Conservation (phyloP, 2,888 invertebrate species). For the Palloptera scutellata region DNA sequence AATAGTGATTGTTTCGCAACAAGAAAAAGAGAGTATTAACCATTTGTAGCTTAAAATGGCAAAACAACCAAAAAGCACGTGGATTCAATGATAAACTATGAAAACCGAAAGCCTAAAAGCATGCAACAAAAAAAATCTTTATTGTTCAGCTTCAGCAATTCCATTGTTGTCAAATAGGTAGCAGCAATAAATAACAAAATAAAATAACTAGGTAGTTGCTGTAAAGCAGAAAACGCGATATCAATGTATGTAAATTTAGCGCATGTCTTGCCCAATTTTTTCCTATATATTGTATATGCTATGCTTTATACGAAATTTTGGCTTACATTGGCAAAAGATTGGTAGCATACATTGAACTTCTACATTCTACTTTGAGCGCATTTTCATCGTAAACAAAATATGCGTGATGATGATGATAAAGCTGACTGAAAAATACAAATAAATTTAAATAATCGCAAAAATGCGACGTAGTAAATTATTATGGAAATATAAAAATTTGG, state of each 20-base stretch:
- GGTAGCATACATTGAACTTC: slow-evolving; percentile 17
- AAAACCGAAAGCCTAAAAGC: neutral
- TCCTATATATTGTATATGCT: neutral
- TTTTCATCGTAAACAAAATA: neutral
- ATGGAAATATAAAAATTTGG: neutral
- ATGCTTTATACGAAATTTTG: too few relatives aligned
- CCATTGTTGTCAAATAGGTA: neutral
- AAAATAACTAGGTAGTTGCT: too few relatives aligned
- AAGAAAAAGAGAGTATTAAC: too few relatives aligned
- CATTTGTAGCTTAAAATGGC: too few relatives aligned
- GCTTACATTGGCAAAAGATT: neutral
- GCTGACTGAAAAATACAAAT: too few relatives aligned
- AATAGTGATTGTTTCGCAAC: too few relatives aligned
- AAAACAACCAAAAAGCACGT: too few relatives aligned
- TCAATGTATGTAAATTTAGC: neutral
- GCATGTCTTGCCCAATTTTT: neutral
- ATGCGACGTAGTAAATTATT: slow-evolving; percentile 4
- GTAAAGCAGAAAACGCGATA: too few relatives aligned
- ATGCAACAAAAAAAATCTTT: neutral
- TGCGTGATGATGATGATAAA: neutral
- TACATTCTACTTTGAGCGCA: slow-evolving; percentile 6
- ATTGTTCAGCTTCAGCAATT: neutral
- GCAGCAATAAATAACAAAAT: too few relatives aligned
- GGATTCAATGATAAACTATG: too few relatives aligned
- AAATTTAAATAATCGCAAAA: neutral